These are phyloP conservation scores for Amphilophus citrinellus DNA, from an alignment of 2,113 vertebrate species.

Conservation along the genomic window DNA sequence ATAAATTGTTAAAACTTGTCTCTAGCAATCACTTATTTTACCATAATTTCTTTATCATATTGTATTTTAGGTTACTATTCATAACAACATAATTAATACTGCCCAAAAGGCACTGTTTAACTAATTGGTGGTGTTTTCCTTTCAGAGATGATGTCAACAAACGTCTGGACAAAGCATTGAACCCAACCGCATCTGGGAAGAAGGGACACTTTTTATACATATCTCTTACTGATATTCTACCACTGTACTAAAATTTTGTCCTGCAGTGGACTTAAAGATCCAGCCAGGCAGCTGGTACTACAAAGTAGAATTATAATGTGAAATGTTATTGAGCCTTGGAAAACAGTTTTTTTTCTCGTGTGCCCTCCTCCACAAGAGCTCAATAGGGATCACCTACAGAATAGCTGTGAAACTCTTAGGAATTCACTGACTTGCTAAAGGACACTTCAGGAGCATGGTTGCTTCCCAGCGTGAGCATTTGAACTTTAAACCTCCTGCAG, in stretches of 20 bases:
- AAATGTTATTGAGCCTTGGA: slow-evolving; percentile 38
- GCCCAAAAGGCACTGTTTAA: not conserved
- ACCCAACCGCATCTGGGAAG: not conserved
- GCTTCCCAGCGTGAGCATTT: not conserved
- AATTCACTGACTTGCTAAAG: not conserved
- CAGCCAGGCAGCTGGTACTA: slow-evolving; percentile 40
- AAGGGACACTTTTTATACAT: not conserved
- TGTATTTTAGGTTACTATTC: not conserved
- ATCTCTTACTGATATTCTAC: slow-evolving; percentile 24
- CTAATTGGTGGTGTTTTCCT: not conserved
- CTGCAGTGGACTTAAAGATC: slow-evolving; percentile 19
- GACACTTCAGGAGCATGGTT: not conserved
- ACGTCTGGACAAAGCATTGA: slow-evolving; percentile 8
- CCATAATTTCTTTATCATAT: not conserved
- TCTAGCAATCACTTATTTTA: not conserved
- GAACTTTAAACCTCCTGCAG: not conserved
- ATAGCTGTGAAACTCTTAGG: not conserved
- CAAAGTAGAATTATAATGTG: slow-evolving; percentile 25
- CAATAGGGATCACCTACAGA: not conserved
- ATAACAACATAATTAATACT: not conserved
- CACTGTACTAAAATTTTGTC: slow-evolving; percentile 35
- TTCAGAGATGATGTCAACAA: slow-evolving; percentile 29
- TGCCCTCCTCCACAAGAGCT: not conserved
- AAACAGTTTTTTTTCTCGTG: not conserved
- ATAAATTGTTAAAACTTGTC: not conserved